Conservation (phyloP, 2,113 vertebrate species). For the Brachionichthys hirsutus region DNA sequence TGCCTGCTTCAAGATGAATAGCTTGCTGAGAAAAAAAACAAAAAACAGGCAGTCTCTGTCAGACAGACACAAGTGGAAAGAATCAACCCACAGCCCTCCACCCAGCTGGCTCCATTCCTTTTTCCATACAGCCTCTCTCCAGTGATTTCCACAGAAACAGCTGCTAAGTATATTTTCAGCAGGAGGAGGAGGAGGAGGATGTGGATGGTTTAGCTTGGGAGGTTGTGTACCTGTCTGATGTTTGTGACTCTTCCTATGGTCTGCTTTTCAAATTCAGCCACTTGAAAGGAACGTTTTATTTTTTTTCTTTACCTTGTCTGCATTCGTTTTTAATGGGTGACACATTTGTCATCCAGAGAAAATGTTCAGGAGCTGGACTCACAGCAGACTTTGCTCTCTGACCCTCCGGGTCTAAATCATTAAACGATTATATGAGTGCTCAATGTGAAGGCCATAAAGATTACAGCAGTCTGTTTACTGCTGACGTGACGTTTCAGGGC, state of each 20-base stretch:
- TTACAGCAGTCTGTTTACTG: conserved; percentile 1
- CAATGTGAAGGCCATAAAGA: conserved; percentile 1
- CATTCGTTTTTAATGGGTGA: conserved; percentile 14
- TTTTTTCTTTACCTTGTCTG: too few relatives aligned
- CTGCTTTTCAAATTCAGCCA: conserved; percentile 24
- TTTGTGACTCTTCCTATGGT: conserved; percentile 32
- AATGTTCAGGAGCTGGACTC: conserved; percentile 11
- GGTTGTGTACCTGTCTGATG: conserved; percentile 52
- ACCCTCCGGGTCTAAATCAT: conserved; percentile 7
- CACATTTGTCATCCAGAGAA: conserved; percentile 20
- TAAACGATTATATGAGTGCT: conserved; percentile 13
- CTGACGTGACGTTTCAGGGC: conserved; percentile 4
- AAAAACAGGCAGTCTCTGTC: conserved; percentile 37
- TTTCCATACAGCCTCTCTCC: conserved; percentile 65
- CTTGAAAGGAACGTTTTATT: conserved; percentile 24
- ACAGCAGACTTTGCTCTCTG: not conserved
- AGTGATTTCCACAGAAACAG: conserved; percentile 63
- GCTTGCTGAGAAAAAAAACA: conserved; percentile 36
- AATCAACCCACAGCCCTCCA: conserved; percentile 58
- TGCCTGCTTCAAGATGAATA: conserved; percentile 33
- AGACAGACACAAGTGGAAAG: conserved; percentile 63
- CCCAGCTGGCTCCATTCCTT: conserved; percentile 65
- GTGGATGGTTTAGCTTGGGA: conserved; percentile 13
- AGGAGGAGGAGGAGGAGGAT: conserved; percentile 9
- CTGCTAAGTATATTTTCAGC: conserved; percentile 66